Evolutionary conservation across 2,797 vertebrate genomes (phyloP), one percentile per base, ranked within the genome.

Genomic region (Etheostoma nigrum): DNA sequence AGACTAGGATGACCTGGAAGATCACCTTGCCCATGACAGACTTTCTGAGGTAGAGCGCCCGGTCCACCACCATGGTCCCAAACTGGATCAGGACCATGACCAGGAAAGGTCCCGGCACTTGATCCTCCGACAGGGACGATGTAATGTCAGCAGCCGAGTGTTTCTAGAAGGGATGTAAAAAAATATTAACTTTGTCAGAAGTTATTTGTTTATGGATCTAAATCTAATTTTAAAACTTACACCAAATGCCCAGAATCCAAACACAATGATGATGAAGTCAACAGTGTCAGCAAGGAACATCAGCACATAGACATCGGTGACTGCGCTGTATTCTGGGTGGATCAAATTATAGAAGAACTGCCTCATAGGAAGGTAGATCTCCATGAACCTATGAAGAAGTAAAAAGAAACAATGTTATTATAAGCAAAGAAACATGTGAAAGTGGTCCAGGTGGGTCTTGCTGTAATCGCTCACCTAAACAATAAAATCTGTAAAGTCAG

Each of bases 81-180:
- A 99, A 99, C 92, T 99, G 98, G 92, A 99, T 99, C 81, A 99
- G 94, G 4, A 99, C 97, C 98, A 99, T 99, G 83, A 99, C 98
- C 86, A 99, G 91, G 88, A 99, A 99, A 0, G 98, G 95, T 81
- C 97, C 97, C 0, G 98, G 98, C 0, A 99, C 98, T 88, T 99
- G 97, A 88, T 99, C 98, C 80, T 99, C 98, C 0, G 98, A 99
- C 76, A 99, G 91, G 0, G 98, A 99, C 18, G 98, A 99, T 0
- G 98, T 98, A 84, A 99, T 99, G 83, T 99, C 97, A 59, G 98
- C 97, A 0, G 96, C 96, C 0, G 98, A 98, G 85, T 99, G 96
- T 99, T 99, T 99, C 98, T 99, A 89, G 11, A 86, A 19, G 27
- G 12, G 18, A 74, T n/a, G 13, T 6, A 55, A 2, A 49, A 0